Percentiles rank a stretch among this genome's conserved stretches.
Evolutionary conservation across 2,797 vertebrate genomes (phyloP).

Genomic region (Myotis myotis): DNA sequence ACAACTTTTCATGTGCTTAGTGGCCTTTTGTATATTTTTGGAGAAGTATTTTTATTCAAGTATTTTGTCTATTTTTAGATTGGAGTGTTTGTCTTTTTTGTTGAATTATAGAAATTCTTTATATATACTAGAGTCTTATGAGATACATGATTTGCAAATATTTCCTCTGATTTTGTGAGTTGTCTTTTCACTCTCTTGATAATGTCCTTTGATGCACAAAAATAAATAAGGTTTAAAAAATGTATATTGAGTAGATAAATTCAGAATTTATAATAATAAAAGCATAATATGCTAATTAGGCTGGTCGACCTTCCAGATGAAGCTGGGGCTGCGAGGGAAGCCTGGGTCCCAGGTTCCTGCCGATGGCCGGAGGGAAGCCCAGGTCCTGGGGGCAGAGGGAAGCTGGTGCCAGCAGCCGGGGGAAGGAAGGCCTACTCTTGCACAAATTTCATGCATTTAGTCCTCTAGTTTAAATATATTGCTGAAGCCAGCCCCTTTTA

Average conservation of each 20-base stretch:
- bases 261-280: neutral
- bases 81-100: neutral
- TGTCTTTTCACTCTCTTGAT: neutral
- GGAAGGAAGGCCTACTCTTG: too few relatives aligned
- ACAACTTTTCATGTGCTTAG: neutral
- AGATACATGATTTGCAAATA: too few relatives aligned
- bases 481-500: neutral
- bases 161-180: neutral
- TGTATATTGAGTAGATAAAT: slow-evolving; percentile 17
- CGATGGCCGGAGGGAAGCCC: too few relatives aligned
- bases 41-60: neutral
- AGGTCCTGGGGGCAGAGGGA: too few relatives aligned
- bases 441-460: too few relatives aligned
- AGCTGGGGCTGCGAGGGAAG: too few relatives aligned
- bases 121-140: neutral
- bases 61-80: neutral
- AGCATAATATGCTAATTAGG: too few relatives aligned
- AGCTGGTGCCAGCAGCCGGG: too few relatives aligned
- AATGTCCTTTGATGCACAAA: neutral
- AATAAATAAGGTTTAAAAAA: slow-evolving; percentile 8
- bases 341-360: too few relatives aligned
- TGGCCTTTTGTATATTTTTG: neutral
- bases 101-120: neutral
- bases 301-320: too few relatives aligned
- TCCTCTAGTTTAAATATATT: neutral